phyloP scores from a whole-genome alignment of 1,140 invertebrate genomes.

The Drosophila nigrodunni region DNA sequence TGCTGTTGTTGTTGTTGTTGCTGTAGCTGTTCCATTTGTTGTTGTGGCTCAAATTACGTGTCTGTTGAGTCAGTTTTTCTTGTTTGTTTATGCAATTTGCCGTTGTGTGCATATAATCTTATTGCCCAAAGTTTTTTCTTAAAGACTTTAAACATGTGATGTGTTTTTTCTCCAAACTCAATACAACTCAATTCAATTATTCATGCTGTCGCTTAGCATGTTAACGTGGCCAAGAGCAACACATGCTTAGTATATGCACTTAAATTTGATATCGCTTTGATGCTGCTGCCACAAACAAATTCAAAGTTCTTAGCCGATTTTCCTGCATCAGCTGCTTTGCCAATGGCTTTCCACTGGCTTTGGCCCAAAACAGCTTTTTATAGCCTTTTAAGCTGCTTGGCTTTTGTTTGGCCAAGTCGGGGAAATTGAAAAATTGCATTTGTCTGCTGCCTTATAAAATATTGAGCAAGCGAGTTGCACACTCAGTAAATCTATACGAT shows the following conservation, averaged over 20 bases:
- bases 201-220: neutral
- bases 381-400: constrained; percentile 64
- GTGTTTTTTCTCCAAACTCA: neutral
- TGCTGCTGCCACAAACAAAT: neutral
- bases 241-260: neutral
- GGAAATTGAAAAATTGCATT: constrained; percentile 77
- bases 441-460: constrained; percentile 68
- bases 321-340: constrained; percentile 20
- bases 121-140: neutral
- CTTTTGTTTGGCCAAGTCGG: constrained; percentile 48
- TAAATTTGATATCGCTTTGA: constrained; percentile 8
- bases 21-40: neutral
- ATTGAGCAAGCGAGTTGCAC: constrained; percentile 57
- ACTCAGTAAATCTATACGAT: neutral
- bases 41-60: neutral
- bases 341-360: constrained; percentile 42
- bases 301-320: neutral
- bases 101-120: neutral
- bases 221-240: neutral
- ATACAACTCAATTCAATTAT: neutral
- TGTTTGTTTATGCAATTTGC: constrained; percentile 14
- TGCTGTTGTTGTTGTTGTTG: neutral
- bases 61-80: constrained; percentile 1
- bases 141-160: neutral
- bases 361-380: constrained; percentile 46